A percentile compares a stretch with the other conserved stretches of the same genome.
Evolutionary conservation across 2,113 vertebrate species (phyloP).

Genomic region (Thomomys bottae): DNA sequence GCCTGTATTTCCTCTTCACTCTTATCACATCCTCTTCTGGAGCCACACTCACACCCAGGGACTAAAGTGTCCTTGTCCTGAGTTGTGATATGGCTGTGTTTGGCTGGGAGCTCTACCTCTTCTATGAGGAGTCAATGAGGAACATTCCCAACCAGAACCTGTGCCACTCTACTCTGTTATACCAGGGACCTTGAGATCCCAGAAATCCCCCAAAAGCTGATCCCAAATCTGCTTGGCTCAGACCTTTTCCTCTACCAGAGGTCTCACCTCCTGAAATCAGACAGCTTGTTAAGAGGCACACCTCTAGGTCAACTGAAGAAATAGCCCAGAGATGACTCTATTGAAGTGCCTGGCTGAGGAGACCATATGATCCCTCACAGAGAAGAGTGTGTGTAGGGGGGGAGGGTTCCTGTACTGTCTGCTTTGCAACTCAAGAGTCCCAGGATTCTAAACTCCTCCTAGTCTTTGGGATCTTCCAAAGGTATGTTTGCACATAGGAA

Average conservation of each 20-base stretch:
- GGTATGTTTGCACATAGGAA: neutral
- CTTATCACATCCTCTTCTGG: neutral
- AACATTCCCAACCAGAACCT: neutral
- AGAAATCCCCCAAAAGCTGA: neutral
- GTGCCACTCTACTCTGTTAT: neutral
- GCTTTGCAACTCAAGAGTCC: neutral
- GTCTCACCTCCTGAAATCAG: neutral
- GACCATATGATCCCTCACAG: accelerated
- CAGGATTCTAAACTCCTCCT: neutral
- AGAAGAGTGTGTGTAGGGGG: accelerated
- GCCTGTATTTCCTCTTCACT: neutral
- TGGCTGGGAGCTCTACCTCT: neutral
- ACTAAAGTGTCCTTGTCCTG: neutral
- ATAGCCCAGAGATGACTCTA: neutral
- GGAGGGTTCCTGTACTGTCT: neutral
- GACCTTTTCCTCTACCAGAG: neutral
- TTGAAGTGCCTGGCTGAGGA: neutral
- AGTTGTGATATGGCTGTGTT: neutral
- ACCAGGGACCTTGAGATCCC: neutral
- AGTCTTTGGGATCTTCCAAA: neutral
- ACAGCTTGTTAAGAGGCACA: neutral
- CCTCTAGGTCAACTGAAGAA: neutral
- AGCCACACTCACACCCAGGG: neutral
- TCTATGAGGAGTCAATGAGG: neutral
- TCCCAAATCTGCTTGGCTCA: neutral